These are phyloP conservation scores for Pelecanus crispus DNA, from an alignment of 2,113 vertebrate species.

Conservation along the genomic window DNA sequence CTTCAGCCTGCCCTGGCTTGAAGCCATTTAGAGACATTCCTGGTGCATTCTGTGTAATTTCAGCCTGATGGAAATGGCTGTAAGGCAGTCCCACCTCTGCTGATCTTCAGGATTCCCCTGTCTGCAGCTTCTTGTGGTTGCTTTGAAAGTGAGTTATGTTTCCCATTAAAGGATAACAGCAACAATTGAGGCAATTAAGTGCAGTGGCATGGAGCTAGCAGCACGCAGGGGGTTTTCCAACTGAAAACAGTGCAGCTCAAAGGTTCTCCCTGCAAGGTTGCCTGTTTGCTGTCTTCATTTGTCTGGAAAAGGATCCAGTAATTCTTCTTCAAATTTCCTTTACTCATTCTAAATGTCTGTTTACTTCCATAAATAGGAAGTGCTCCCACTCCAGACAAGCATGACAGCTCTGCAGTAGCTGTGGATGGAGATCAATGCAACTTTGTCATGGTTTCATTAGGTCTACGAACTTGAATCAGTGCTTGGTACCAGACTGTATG, in stretches of 20 bases:
- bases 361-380: constrained; percentile 16
- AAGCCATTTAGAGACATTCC: constrained; percentile 61
- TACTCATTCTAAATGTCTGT: constrained; percentile 16
- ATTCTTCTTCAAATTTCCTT: constrained; percentile 34
- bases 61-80: constrained; percentile 46
- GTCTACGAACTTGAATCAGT: background rate
- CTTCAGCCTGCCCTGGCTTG: constrained; percentile 50
- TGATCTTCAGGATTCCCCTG: constrained; percentile 76
- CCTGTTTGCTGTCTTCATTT: constrained; percentile 39
- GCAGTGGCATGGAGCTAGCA: constrained; percentile 58
- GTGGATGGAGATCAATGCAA: background rate
- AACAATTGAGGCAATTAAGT: constrained; percentile 72
- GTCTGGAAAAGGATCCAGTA: constrained; percentile 44
- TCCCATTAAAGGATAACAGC: constrained; percentile 71
- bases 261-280: constrained; percentile 48
- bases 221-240: background rate
- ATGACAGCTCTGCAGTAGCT: background rate
- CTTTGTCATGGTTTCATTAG: background rate
- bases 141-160: constrained; percentile 74
- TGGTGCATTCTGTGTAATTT: constrained; percentile 64
- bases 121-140: constrained; percentile 65
- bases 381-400: background rate
- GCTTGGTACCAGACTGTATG: background rate
- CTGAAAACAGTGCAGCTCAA: constrained; percentile 13
- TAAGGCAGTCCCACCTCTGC: constrained; percentile 65